Conservation (phyloP, 2,888 invertebrate species). For the Agonopterix heracliana region DNA sequence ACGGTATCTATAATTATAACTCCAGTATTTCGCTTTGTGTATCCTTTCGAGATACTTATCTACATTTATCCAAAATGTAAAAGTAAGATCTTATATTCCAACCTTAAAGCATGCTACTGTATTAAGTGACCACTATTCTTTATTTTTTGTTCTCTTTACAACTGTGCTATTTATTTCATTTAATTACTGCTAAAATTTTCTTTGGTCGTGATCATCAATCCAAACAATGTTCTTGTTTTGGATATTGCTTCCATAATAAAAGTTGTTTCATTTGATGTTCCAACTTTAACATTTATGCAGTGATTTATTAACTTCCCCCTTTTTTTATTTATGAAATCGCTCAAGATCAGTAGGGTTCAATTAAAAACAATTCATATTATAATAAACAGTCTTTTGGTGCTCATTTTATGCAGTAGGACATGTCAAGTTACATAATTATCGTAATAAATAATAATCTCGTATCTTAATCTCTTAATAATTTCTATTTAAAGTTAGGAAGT, state of each 20-base stretch:
- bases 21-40: conserved; percentile 25
- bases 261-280: too few species aligned
- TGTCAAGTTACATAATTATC: conserved; percentile 27
- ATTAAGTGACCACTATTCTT: conserved; percentile 39
- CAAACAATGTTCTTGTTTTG: too few species aligned
- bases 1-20: conserved; percentile 10
- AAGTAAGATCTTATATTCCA: conserved; percentile 25
- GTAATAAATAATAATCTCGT: conserved; percentile 19
- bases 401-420: conserved; percentile 51
- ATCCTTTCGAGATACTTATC: conserved; percentile 29
- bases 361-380: conserved; percentile 3
- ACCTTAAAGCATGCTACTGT: conserved; percentile 39
- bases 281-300: too few species aligned
- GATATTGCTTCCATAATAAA: too few species aligned
- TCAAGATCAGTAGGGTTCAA: conserved; percentile 11
- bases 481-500: conserved; percentile 23
- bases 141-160: neutral
- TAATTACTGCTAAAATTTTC: too few species aligned
- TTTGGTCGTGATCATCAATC: too few species aligned
- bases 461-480: conserved; percentile 14
- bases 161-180: neutral
- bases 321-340: conserved; percentile 16
- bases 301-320: neutral
- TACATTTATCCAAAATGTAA: conserved; percentile 20
- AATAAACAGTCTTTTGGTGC: conserved; percentile 32